Base-by-base conservation (phyloP, 1,140 invertebrate genomes). In the Apis mellifera region DNA sequence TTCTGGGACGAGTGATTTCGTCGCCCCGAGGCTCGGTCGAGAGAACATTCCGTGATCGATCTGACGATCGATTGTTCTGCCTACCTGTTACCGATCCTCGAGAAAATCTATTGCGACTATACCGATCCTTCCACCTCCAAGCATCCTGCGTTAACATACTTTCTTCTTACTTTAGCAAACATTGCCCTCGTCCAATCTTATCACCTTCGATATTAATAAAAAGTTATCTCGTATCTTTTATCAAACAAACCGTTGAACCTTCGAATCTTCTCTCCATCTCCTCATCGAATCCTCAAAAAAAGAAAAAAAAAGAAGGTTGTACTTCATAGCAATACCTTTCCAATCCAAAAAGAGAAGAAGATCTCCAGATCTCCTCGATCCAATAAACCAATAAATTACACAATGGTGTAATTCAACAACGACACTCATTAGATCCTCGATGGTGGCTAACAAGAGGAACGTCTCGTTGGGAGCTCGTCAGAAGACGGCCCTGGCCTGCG, bases 1-100 rank as follows among this genome's bases (percentile, higher is more conserved):
- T 87, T 88, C 88, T 84, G 86, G 83, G 86, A 89, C 85, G 89
- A 88, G 88, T 83, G 86, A 89, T 89, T 86, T 82, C 84, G 84
- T 82, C 77, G 81, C 81, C 85, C 82, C 82, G 32, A 81, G 84
- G 83, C 65, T 62, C 77, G 78, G 50, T 19, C 77, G 32, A 60
- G 71, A 73, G 69, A n/a, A n/a, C 75, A 70, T 86, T 60, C 78
- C 64, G 55, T 50, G 68, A 87, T 86, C 72, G 76, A 86, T 87
- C 59, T 48, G 48, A 21, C 65, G 74, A 87, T 87, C 76, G 84
- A 82, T 78, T 62, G 55, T 82, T 70, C 66, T 70, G 23, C 50
- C 80, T 62, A 57, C 75, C 72, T 42, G 42, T 66, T 48, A 26
- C 57, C 50, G 26, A 52, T 62, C 54, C 74, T 70, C 78, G 55